phyloP scores from a whole-genome alignment of 2,888 invertebrate genomes.

The Polyommatus iphigenia region DNA sequence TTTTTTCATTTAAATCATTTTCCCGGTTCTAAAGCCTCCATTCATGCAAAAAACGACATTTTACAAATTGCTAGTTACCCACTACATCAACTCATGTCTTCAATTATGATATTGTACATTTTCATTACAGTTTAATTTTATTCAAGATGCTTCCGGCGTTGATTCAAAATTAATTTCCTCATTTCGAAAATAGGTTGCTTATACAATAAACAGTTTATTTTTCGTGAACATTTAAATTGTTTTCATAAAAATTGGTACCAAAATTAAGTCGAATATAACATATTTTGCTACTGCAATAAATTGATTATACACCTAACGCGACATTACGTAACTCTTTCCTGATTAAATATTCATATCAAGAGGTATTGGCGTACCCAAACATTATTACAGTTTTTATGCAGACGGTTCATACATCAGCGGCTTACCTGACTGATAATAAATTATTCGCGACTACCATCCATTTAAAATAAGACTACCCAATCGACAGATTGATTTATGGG shows the following conservation, averaged over 20 bases:
- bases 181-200: no score
- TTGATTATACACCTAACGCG: neutral
- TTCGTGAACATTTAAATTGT: neutral
- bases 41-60: no score
- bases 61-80: no score
- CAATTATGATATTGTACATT: no score
- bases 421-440: conserved; percentile 2
- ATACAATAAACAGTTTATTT: no score
- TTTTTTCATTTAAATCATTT: no score
- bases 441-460: neutral
- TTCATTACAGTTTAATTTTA: no score
- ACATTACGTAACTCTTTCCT: neutral
- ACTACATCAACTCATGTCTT: no score
- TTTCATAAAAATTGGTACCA: neutral
- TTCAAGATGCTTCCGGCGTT: no score
- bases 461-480: neutral
- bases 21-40: no score
- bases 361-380: neutral
- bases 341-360: neutral
- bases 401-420: neutral
- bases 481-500: conserved; percentile 1
- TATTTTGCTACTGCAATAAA: neutral
- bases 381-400: neutral
- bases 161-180: no score
- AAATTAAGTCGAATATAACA: neutral